Percentiles rank a stretch among this genome's conserved stretches.
Conservation (phyloP, 2,113 vertebrate species). For the Antechinus flavipes region DNA sequence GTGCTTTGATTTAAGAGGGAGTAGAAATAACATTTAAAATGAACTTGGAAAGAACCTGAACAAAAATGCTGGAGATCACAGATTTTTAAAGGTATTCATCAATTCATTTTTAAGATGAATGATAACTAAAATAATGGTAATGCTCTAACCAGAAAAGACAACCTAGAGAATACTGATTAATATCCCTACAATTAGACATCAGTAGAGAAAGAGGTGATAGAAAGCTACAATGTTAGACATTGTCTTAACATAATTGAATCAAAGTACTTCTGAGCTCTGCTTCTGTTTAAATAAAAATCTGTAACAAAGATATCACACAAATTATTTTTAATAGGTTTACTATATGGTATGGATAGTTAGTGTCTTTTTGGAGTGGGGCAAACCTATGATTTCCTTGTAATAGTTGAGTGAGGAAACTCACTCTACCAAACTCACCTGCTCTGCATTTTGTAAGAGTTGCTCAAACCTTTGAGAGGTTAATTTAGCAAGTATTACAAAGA, state of each 20-base stretch:
- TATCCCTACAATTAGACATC: not conserved
- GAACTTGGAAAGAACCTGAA: not conserved
- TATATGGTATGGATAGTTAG: too few species aligned
- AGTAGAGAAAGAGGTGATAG: not conserved
- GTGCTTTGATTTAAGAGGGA: not conserved
- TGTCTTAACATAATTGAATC: not conserved
- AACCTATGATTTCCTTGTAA: too few species aligned
- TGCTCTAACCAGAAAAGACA: not conserved
- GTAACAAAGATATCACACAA: too few species aligned
- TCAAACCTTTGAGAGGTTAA: too few species aligned
- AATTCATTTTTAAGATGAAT: not conserved
- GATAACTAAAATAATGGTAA: not conserved
- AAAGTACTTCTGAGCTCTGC: not conserved
- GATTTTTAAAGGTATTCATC: not conserved
- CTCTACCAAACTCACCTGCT: too few species aligned
- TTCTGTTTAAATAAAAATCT: not conserved
- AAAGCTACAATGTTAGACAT: not conserved
- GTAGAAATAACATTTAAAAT: not conserved
- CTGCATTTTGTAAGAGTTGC: too few species aligned
- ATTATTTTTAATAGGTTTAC: too few species aligned
- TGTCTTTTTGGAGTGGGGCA: too few species aligned
- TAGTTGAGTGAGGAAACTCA: too few species aligned
- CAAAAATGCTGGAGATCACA: not conserved
- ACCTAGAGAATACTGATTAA: not conserved
- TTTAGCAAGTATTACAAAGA: too few species aligned